Percentiles rank a stretch among this genome's conserved stretches.
Conservation (phyloP, 2,113 vertebrate genomes). For the Heloderma charlesbogerti region DNA sequence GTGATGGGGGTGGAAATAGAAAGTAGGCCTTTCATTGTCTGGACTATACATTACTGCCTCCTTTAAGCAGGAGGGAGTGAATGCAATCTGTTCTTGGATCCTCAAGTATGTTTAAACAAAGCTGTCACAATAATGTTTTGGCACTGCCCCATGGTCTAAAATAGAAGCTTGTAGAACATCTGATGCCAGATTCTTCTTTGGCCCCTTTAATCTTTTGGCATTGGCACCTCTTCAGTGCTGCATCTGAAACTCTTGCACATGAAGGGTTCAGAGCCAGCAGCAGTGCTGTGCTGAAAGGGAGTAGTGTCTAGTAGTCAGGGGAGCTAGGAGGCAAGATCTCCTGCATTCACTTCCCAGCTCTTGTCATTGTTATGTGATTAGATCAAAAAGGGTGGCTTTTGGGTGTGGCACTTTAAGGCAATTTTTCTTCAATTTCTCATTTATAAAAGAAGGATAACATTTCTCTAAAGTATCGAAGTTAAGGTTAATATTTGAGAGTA, state of each 20-base stretch:
- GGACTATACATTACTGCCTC: background rate
- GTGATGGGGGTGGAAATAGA: background rate
- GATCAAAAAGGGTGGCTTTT: background rate
- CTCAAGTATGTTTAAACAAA: constrained; percentile 24
- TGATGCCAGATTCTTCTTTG: constrained; percentile 25
- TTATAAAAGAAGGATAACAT: background rate
- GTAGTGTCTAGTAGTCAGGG: background rate
- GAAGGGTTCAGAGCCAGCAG: background rate
- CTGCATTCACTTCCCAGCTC: background rate
- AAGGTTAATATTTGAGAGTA: background rate
- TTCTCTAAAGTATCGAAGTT: background rate
- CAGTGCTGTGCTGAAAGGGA: background rate
- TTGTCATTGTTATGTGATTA: background rate
- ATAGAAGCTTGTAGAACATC: constrained; percentile 33
- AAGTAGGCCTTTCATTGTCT: background rate
- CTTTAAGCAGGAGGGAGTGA: background rate
- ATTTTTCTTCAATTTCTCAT: background rate
- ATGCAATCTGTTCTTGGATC: background rate
- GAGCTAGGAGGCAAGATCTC: background rate
- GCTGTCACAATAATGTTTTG: constrained; percentile 22
- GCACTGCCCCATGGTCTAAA: constrained; percentile 8
- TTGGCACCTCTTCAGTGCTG: background rate
- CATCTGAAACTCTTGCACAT: background rate
- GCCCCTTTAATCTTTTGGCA: constrained; percentile 10
- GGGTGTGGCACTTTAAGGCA: background rate